Evolutionary conservation across 2,888 invertebrate species (phyloP), one percentile per base, ranked within the genome.

Genomic region (Drosophila acutilabella): DNA sequence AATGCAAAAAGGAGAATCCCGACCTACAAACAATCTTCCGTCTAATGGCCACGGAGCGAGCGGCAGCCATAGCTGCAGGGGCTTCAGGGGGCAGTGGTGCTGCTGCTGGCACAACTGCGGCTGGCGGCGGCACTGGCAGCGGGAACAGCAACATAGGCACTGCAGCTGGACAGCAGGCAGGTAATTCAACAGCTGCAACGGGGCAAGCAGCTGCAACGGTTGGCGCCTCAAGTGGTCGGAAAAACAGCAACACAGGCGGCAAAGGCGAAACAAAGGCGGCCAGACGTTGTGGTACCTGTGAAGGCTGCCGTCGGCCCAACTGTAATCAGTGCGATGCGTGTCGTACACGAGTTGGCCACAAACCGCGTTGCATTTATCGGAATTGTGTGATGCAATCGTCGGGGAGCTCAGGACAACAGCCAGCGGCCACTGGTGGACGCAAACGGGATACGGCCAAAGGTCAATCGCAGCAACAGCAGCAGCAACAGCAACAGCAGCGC

Each of bases 1-100:
- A 95, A 48, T 98, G 97, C 86, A 94, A 95, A 78, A 96, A 96
- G 82, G 96, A 97, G 89, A 97, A 98, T 91, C 95, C 97, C 0
- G 95, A 95, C 4, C 92, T 98, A 10, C 94, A 95, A 81, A 96
- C 95, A 0, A 91, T 93, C 1, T 92, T 93, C 57, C 91, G 92
- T 0, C 78, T 91, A 23, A 88, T 92, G 7, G 90, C 92, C 36
- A 86, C 91, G 2, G 90, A 91, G 38, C 69, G 84, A 11, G 62
- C 79, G 1, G 84, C 84, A 6, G 71, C 77, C 7, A 67, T 62
- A 0, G 67, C 64, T 13, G 64, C 74, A 0, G 67, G 61, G 10
- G 64, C 30, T 8, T 2, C 30, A 30, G 30, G 8, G 8, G 30
- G 8, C 8, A 8, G 30, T 30, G 30, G 87, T 13, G 36, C 13